Base-by-base conservation (phyloP, 2,797 vertebrate species). In the Hydrocynus forskahlii region DNA sequence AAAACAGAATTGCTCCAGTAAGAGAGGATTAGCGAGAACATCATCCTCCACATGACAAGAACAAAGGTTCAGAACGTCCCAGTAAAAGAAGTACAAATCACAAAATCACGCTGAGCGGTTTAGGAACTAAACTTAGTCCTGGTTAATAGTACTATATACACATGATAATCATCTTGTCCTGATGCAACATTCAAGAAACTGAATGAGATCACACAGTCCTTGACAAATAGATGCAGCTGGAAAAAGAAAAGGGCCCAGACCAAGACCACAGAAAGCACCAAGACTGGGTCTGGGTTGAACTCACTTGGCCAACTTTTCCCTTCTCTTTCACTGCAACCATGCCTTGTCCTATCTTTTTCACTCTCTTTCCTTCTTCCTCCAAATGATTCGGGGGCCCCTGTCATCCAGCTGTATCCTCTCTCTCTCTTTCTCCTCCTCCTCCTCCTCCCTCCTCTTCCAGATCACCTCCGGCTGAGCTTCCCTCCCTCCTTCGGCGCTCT, bases 361-460 rank as follows among this genome's bases (percentile, higher is more conserved):
- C 62, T 81, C 83, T 43, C 83, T 85, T 48, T 86, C 83, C 17
- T 84, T 87, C 76, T 82, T 87, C 70, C 78, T 85, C 85, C 88
- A 90, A 87, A 91, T 86, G 84, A 84, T 83, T 52, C 80, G 68
- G 45, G 85, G 84, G 75, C 83, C 71, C 38, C 73, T 50, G 84
- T 84, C 86, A 0, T 78, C 86, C 78, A 86, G 83, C 74, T 50
- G 85, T 55, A 76, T 10, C 14, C 75, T 79, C 66, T 85, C 80
- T 35, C 73, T 83, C 35, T 84, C 86, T 55, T 72, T 76, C 57
- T 86, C 79, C 78, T 83, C 81, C 84, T 92, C 88, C 85, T 92
- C 88, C 71, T 81, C 86, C 83, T 87, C 87, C 43, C 89, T 84
- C 71, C 82, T 87, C 45, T 83, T 89, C 90, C 89, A 90, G 60